Evolutionary conservation across 1,140 invertebrate species (phyloP).

Genomic region (Drosophila tani): DNA sequence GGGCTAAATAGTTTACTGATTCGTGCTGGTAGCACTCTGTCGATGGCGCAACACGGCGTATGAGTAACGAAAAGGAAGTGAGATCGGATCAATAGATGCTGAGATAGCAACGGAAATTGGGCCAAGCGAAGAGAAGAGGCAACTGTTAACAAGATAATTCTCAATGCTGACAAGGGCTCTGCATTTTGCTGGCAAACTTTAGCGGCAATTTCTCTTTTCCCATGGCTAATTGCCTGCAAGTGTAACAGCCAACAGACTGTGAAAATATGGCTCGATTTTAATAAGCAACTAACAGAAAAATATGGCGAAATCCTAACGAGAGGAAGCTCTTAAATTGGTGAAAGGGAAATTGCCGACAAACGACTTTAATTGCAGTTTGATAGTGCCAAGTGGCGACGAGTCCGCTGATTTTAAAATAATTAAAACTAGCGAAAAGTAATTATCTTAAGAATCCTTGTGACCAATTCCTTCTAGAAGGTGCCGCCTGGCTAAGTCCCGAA

Average conservation of each 20-base stretch:
- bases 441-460: too few species aligned
- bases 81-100: slow-evolving; percentile 10
- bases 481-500: slow-evolving; percentile 23
- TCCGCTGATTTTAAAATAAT: too few species aligned
- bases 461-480: neutral
- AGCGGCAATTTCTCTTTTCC: slow-evolving; percentile 12
- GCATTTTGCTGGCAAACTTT: neutral
- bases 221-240: slow-evolving; percentile 39
- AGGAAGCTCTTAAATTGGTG: slow-evolving; percentile 39
- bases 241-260: slow-evolving; percentile 25
- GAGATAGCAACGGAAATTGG: slow-evolving; percentile 18
- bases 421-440: too few species aligned
- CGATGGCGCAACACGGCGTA: slow-evolving; percentile 40
- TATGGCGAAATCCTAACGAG: slow-evolving; percentile 8
- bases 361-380: slow-evolving; percentile 7
- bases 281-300: slow-evolving; percentile 13
- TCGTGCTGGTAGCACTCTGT: neutral
- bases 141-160: neutral
- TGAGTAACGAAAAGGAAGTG: slow-evolving; percentile 39
- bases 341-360: slow-evolving; percentile 32
- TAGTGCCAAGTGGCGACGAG: neutral
- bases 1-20: slow-evolving; percentile 65
- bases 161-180: neutral
- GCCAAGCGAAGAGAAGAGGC: slow-evolving; percentile 1
- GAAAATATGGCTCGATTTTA: slow-evolving; percentile 33